Evolutionary conservation across 2,113 vertebrate genomes (phyloP).

Genomic region (Brachypteracias leptosomus): DNA sequence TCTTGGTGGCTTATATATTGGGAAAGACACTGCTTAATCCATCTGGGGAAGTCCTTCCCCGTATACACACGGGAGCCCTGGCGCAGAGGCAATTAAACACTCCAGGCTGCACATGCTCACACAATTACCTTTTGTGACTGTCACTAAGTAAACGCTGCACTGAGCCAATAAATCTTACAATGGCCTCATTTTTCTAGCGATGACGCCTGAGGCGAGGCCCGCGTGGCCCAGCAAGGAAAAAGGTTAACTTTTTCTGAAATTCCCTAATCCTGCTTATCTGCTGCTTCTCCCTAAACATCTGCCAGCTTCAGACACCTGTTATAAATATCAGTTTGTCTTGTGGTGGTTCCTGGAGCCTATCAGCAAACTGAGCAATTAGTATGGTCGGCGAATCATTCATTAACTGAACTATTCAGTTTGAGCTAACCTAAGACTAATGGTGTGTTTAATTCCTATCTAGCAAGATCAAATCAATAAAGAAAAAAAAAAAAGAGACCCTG

Average conservation of each 20-base stretch:
- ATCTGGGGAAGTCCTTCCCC: neutral
- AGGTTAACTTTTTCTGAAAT: conserved; percentile 31
- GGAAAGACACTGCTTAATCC: neutral
- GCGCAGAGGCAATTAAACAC: conserved; percentile 9
- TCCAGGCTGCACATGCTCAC: conserved; percentile 20
- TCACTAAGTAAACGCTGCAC: neutral
- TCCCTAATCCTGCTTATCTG: conserved; percentile 25
- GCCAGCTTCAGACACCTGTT: conserved; percentile 15
- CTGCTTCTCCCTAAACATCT: conserved; percentile 5
- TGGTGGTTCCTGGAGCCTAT: neutral
- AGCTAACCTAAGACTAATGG: neutral
- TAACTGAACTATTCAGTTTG: neutral
- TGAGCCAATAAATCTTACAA: conserved; percentile 16
- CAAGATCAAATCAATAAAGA: neutral
- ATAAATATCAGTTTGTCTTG: neutral
- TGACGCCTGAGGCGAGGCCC: neutral
- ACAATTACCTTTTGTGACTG: neutral
- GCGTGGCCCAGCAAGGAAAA: neutral
- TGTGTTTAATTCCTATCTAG: neutral
- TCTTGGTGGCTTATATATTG: fast-evolving
- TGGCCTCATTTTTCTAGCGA: conserved; percentile 20
- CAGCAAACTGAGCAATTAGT: neutral
- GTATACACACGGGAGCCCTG: neutral
- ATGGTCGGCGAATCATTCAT: neutral
- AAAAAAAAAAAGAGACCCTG: neutral